phyloP scores from a whole-genome alignment of 37 sponge, comb jelly and placozoan species.

The Cladorhizidae sp. region DNA sequence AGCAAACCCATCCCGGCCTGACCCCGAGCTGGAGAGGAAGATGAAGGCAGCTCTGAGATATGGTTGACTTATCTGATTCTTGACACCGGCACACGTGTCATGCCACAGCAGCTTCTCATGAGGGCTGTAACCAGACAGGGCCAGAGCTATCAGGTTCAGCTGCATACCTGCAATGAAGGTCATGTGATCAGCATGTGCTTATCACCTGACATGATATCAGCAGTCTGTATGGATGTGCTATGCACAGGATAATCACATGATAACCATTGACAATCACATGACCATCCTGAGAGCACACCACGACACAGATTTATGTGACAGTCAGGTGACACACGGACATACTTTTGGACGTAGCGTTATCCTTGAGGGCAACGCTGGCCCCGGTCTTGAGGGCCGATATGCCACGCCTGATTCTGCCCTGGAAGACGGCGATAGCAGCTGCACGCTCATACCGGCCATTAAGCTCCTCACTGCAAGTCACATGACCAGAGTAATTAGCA shows the following conservation, averaged over 20 bases:
- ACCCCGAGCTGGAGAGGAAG: constrained; percentile 54
- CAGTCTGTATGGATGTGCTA: too few relatives aligned
- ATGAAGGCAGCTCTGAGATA: constrained; percentile 75
- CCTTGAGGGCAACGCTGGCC: constrained; percentile 34
- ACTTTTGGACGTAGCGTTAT: constrained; percentile 28
- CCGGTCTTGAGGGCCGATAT: constrained; percentile 63
- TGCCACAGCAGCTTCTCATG: constrained; percentile 60
- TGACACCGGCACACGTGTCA: constrained; percentile 52
- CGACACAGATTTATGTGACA: neutral
- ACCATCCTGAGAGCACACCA: neutral
- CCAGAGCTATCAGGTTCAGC: constrained; percentile 72
- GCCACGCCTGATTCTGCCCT: constrained; percentile 51
- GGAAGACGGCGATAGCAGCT: constrained; percentile 85
- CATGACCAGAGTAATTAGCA: too few relatives aligned
- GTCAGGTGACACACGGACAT: neutral
- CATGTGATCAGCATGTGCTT: neutral
- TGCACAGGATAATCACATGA: neutral
- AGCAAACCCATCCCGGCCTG: constrained; percentile 26
- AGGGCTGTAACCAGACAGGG: constrained; percentile 73
- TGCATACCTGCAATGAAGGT: constrained; percentile 19
- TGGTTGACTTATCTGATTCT: constrained; percentile 58
- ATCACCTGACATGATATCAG: too few relatives aligned
- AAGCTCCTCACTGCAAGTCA: constrained; percentile 57
- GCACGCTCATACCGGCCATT: constrained; percentile 67
- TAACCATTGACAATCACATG: neutral